Evolutionary conservation across 1,140 invertebrate genomes (phyloP), one percentile per base, ranked within the genome.

Genomic region (Parasteatoda tepidariorum): DNA sequence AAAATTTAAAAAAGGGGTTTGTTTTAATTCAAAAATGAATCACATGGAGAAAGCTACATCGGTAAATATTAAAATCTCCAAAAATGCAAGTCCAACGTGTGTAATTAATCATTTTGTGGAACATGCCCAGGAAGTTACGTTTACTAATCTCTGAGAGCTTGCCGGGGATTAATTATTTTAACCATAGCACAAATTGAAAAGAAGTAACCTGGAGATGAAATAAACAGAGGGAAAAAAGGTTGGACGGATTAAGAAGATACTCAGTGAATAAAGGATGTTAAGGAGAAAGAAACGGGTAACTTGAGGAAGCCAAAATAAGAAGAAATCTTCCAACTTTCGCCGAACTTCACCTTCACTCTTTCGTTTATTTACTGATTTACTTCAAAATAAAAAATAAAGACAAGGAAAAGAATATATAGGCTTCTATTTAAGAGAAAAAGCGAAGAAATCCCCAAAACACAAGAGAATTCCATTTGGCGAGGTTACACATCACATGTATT

Each of bases 401-500:
- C n/a, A 24, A 59, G 24, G 24, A 59, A 59, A 24, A 59, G 57
- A 59, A 59, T 9, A 59, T 24, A 48, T 48, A 18, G 38, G 38
- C 1, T 48, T 48, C 38, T 48, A 48, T 18, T 48, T 48, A 48
- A 41, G 4, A 18, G 38, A 18, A 4, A 13, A 4, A 18, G 38
- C 9, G 38, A 6, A 13, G 38, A 41, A 13, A n/a, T n/a, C n/a
- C n/a, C n/a, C n/a, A n/a, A n/a, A n/a, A n/a, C n/a, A n/a, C n/a
- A n/a, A n/a, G n/a, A n/a, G n/a, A n/a, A n/a, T n/a, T n/a, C 1
- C 38, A 48, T 48, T 48, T 9, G n/a, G n/a, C n/a, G n/a, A n/a
- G 24, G n/a, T 59, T n/a, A 1, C 55, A 59, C n/a, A 30, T 48
- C 38, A 48, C 67, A 70, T 70, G n/a, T 70, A 70, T 70, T 70